Base-by-base conservation (phyloP, 2,113 vertebrate species). In the Chrysemys picta region DNA sequence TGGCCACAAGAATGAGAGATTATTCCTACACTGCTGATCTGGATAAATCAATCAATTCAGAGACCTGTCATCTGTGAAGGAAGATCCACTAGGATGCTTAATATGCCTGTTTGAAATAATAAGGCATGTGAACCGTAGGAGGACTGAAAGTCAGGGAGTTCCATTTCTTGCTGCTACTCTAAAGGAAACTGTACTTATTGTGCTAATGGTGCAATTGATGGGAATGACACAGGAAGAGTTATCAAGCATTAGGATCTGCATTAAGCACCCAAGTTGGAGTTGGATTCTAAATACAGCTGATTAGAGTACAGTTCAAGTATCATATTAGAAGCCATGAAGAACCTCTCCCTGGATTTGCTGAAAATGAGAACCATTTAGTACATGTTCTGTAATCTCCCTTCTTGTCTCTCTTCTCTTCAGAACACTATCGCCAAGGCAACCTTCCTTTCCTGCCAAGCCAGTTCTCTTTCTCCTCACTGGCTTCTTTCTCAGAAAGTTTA, bases 71-170 rank as follows among this genome's bases (percentile, higher is more conserved):
- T 42, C 35, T 0, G 0, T 86, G 82, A 93, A 88, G 72, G 54
- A 93, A 95, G 93, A 49, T 17, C 1, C n/a, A 72, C 53, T 81
- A 10, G 16, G 52, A 53, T 0, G 10, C 54, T 47, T 45, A 89
- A 35, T 0, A 0, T 1, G 4, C 14, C 35, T 1, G 0, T 88
- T 42, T 2, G 3, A 82, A 3, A 5, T 47, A 53, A 57, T 21
- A 56, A 90, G 50, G 84, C 81, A 53, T 62, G 57, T 62, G 89
- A 57, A 72, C 80, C 38, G 62, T 72, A 85, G 50, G 80, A 12
- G 50, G 82, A 12, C 82, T 10, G 75, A 78, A 90, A 65, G 84
- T 53, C 62, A 22, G 29, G 35, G 52, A 83, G 8, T 21, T 11
- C 0, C 47, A 31, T 42, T 47, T 88, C 27, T 86, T 82, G 31